A percentile compares a stretch with the other conserved stretches of the same genome.
These are phyloP conservation scores for Ramazzottius varieornatus DNA, from an alignment of 2,888 invertebrate species.

Conservation along the genomic window DNA sequence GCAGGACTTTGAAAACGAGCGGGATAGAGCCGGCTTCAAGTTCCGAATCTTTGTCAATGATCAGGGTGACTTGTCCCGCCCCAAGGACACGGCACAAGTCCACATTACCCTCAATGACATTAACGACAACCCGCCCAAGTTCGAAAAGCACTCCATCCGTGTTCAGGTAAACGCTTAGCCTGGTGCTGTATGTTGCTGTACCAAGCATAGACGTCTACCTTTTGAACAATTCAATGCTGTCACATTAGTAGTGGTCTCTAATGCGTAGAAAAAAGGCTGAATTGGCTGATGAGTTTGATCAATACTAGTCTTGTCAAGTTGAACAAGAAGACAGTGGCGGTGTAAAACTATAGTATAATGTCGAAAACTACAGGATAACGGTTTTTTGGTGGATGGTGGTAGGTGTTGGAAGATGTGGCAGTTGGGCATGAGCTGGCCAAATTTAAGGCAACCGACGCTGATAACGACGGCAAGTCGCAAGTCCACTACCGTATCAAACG, in stretches of 20 bases:
- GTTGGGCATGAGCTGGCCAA: slow-evolving; percentile 68
- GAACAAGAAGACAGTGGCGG: too few species aligned
- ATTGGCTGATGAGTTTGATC: not conserved
- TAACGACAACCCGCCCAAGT: slow-evolving; percentile 92
- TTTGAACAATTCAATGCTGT: too few species aligned
- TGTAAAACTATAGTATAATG: too few species aligned
- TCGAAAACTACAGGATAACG: too few species aligned
- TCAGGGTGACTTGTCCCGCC: slow-evolving; percentile 9
- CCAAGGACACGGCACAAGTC: slow-evolving; percentile 15
- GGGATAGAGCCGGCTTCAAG: not conserved
- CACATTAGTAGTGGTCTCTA: not conserved
- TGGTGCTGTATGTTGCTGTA: too few species aligned
- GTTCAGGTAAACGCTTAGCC: too few species aligned
- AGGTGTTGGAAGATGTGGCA: slow-evolving; percentile 68
- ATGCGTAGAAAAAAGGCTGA: not conserved
- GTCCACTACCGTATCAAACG: slow-evolving; percentile 40
- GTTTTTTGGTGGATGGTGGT: too few species aligned
- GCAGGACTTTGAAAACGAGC: slow-evolving; percentile 1
- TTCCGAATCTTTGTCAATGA: not conserved
- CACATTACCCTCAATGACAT: slow-evolving; percentile 53
- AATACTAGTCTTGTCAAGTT: not conserved
- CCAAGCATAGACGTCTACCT: too few species aligned
- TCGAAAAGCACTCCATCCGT: slow-evolving; percentile 82
- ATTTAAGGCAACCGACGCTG: slow-evolving; percentile 81
- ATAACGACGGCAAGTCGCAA: slow-evolving; percentile 46